Conservation (phyloP, 2,888 invertebrate genomes). For the Calliopum simillimum region DNA sequence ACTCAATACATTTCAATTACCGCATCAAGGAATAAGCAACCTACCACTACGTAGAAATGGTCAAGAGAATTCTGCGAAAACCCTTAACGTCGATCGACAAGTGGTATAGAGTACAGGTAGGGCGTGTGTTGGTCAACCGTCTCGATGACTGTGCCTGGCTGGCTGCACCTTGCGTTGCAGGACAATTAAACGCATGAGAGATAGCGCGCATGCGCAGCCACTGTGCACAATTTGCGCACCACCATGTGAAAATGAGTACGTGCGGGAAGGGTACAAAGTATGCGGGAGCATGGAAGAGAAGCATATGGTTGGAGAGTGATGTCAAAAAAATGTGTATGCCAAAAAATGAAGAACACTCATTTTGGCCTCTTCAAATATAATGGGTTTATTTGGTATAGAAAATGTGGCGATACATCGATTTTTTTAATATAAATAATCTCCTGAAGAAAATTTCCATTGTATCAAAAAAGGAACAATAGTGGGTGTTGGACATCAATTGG, state of each 20-base stretch:
- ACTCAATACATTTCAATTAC: no score
- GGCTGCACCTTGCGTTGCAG: constrained; percentile 18
- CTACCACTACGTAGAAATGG: neutral
- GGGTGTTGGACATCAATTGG: no score
- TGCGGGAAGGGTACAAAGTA: no score
- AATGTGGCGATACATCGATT: no score
- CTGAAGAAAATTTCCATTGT: no score
- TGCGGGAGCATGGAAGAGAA: constrained; percentile 40
- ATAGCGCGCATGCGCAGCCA: constrained; percentile 30
- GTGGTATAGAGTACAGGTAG: constrained; percentile 20
- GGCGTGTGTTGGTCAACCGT: constrained; percentile 21
- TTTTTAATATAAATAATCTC: no score
- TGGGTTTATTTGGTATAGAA: no score
- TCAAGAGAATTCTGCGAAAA: neutral
- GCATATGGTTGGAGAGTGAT: constrained; percentile 38
- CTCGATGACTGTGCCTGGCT: neutral
- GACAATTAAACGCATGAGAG: constrained; percentile 23
- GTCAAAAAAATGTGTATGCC: constrained; percentile 2
- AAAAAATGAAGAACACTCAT: neutral
- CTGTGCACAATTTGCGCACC: constrained; percentile 3
- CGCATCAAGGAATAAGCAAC: no score
- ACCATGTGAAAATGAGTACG: no score
- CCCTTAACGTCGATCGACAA: constrained; percentile 1
- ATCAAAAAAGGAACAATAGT: no score
- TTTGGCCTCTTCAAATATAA: neutral